Conservation (phyloP, 2,113 vertebrate species). For the Platanista minor region DNA sequence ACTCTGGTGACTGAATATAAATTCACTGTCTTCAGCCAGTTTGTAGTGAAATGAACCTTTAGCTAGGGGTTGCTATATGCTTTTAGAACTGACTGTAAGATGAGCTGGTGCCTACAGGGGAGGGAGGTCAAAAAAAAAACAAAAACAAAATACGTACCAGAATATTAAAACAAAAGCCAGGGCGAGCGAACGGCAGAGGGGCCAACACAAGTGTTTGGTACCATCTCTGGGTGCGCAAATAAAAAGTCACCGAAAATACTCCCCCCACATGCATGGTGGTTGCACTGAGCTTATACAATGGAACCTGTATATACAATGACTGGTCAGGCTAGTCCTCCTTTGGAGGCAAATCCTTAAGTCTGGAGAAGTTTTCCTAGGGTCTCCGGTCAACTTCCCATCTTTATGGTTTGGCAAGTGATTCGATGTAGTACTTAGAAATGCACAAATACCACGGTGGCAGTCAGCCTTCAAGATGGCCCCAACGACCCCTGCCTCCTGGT, state of each 20-base stretch:
- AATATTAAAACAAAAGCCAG: slow-evolving; percentile 50
- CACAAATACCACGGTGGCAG: not conserved
- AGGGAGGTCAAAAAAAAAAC: not conserved
- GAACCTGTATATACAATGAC: not conserved
- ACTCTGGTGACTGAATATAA: slow-evolving; percentile 52
- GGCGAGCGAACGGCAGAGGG: not conserved
- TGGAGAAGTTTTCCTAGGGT: not conserved
- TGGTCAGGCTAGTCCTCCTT: not conserved
- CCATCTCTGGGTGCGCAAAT: not conserved
- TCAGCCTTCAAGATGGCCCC: not conserved
- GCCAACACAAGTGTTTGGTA: not conserved
- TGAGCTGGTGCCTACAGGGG: not conserved
- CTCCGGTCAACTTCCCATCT: not conserved
- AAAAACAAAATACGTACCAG: not conserved
- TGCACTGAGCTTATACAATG: not conserved
- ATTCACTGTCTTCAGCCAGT: slow-evolving; percentile 28
- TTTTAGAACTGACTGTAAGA: not conserved
- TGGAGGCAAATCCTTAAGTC: not conserved
- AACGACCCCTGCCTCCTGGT: not conserved
- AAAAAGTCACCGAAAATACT: not conserved
- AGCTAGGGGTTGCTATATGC: slow-evolving; percentile 40
- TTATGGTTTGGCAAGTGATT: not conserved
- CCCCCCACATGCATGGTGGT: fast-evolving
- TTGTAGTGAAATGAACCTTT: slow-evolving; percentile 23
- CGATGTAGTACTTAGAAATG: not conserved